Conservation (phyloP, 2,113 vertebrate genomes). For the Scomber scombrus region DNA sequence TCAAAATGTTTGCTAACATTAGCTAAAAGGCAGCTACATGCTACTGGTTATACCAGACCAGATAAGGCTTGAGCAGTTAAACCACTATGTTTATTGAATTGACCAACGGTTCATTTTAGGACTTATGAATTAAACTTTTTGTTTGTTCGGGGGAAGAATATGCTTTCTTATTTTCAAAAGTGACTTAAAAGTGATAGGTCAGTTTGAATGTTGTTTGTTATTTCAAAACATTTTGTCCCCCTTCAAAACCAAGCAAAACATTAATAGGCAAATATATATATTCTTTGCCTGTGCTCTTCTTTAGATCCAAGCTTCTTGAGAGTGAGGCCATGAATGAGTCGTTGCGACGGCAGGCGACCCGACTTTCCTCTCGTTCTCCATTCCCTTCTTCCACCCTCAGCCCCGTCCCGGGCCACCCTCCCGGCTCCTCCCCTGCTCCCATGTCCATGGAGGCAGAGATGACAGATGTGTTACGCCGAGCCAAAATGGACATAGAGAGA, state of each 20-base stretch:
- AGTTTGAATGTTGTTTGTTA: neutral
- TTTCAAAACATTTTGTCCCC: no score
- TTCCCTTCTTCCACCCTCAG: slow-evolving; percentile 74
- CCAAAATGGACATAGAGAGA: slow-evolving; percentile 94
- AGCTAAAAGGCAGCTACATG: slow-evolving; percentile 2
- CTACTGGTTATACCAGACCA: neutral
- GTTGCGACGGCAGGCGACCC: slow-evolving; percentile 88
- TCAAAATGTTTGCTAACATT: neutral
- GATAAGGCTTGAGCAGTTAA: neutral
- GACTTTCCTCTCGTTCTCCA: slow-evolving; percentile 84
- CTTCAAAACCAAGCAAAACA: neutral
- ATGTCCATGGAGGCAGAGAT: slow-evolving; percentile 89
- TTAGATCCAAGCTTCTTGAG: slow-evolving; percentile 94
- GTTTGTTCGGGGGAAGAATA: no score
- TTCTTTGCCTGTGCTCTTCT: neutral
- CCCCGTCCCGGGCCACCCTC: slow-evolving; percentile 70
- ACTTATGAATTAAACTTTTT: no score
- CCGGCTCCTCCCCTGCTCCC: slow-evolving; percentile 82
- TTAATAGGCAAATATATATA: neutral
- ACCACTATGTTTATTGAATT: no score
- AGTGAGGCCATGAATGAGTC: slow-evolving; percentile 98
- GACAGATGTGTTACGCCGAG: slow-evolving; percentile 90
- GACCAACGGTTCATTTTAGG: no score
- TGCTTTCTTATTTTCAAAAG: no score
- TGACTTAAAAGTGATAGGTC: neutral